These are phyloP conservation scores for Oscheius sp. DNA, from an alignment of 2,888 invertebrate species.

Conservation along the genomic window DNA sequence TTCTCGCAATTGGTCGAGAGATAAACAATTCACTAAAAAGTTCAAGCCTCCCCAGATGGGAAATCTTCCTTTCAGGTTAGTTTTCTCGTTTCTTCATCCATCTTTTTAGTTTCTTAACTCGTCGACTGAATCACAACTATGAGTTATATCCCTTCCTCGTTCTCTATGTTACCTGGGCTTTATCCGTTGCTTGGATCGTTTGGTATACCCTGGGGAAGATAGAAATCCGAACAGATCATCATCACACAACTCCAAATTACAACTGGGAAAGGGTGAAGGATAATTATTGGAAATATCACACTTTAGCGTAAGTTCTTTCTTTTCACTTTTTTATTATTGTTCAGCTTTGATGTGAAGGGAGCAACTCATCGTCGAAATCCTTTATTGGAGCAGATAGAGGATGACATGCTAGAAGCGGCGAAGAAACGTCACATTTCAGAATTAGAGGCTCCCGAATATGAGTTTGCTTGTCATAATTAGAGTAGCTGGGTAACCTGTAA, in stretches of 20 bases:
- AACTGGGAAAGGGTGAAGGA: slow-evolving; percentile 60
- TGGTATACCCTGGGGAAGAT: neutral
- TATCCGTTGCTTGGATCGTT: slow-evolving; percentile 21
- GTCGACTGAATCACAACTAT: slow-evolving; percentile 59
- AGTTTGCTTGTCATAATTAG: slow-evolving; percentile 3
- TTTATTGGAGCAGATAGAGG: slow-evolving; percentile 62
- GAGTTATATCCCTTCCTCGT: slow-evolving; percentile 62
- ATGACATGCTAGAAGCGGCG: slow-evolving; percentile 56
- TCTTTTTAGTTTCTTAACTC: slow-evolving; percentile 57
- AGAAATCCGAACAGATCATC: neutral
- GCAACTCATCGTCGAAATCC: slow-evolving; percentile 59
- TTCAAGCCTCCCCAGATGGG: slow-evolving; percentile 1
- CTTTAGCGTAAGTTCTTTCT: slow-evolving; percentile 34
- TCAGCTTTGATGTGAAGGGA: slow-evolving; percentile 56
- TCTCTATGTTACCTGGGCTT: slow-evolving; percentile 49
- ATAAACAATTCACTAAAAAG: slow-evolving; percentile 31
- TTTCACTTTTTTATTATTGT: neutral
- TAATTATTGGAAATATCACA: slow-evolving; percentile 60
- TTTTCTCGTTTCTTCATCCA: too few species aligned
- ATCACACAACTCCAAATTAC: slow-evolving; percentile 52
- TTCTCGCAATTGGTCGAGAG: slow-evolving; percentile 44
- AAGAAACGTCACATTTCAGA: slow-evolving; percentile 42
- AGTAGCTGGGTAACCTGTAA: too few species aligned
- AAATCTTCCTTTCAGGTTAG: neutral
- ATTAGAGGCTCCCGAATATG: neutral